Evolutionary conservation across 2,888 invertebrate species (phyloP).

Genomic region (Helobdella robusta): DNA sequence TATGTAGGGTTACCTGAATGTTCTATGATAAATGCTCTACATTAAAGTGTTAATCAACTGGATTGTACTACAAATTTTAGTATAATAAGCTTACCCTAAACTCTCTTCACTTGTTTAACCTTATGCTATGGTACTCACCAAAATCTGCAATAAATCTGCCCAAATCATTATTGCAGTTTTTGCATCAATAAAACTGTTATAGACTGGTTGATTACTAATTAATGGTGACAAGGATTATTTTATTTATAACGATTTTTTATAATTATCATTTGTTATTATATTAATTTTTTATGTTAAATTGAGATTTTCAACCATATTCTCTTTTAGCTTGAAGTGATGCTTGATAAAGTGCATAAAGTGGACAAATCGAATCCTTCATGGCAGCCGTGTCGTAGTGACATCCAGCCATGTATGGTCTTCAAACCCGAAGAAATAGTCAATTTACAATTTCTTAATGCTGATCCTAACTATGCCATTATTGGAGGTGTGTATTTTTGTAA

Average conservation of each 20-base stretch:
- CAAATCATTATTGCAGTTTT: no score
- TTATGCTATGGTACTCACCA: no score
- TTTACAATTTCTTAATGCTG: conserved; percentile 8
- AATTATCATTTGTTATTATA: neutral
- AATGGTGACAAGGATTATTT: neutral
- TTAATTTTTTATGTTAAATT: neutral
- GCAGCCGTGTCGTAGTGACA: conserved; percentile 6
- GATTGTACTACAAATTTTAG: no score
- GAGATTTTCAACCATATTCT: neutral
- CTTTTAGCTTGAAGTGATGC: neutral
- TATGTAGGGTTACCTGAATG: no score
- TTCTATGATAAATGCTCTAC: no score
- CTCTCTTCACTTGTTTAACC: no score
- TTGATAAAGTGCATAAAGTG: conserved; percentile 18
- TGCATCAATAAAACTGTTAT: no score
- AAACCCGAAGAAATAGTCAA: conserved; percentile 10
- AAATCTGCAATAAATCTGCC: no score
- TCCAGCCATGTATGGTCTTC: conserved; percentile 7
- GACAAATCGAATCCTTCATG: neutral
- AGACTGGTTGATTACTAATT: no score
- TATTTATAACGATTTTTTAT: neutral
- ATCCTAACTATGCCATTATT: conserved; percentile 12
- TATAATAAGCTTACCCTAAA: no score
- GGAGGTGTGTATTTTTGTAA: neutral
- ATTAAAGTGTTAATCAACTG: no score